Evolutionary conservation across 2,113 vertebrate genomes (phyloP).

Genomic region (Oncorhynchus mykiss): DNA sequence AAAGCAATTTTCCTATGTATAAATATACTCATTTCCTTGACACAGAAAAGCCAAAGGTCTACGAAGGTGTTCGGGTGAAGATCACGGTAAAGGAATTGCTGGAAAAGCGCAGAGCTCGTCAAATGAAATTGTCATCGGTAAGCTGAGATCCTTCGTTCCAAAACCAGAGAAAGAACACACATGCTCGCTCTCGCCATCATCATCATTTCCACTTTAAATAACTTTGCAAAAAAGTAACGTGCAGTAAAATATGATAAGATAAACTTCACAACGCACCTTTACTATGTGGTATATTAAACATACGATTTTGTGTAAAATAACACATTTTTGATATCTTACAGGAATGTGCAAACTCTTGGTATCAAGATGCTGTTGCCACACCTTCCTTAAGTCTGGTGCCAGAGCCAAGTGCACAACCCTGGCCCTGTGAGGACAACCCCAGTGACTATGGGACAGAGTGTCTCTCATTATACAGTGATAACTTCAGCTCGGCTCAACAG

Average conservation of each 20-base stretch:
- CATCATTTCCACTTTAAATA: background rate
- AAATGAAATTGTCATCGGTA: conserved; percentile 26
- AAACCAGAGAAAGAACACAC: background rate
- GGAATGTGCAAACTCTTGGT: background rate
- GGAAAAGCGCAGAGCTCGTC: conserved; percentile 76
- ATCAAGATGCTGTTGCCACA: background rate
- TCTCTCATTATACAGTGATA: background rate
- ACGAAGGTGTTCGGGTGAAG: conserved; percentile 83
- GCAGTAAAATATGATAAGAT: no score
- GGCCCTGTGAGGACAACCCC: background rate
- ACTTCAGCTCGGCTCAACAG: background rate
- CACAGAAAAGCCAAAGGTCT: conserved; percentile 66
- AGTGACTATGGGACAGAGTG: background rate
- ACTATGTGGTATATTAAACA: background rate
- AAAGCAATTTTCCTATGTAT: background rate
- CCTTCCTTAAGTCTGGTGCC: background rate
- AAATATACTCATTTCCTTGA: background rate
- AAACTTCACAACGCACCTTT: background rate
- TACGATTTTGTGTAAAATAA: background rate
- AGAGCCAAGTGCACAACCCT: background rate
- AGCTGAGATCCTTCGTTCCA: background rate
- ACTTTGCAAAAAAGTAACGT: background rate
- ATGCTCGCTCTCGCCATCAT: background rate
- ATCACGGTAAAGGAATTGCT: conserved; percentile 80
- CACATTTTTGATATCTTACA: background rate